Evolutionary conservation across 2,888 invertebrate species (phyloP), one percentile per base, ranked within the genome.

Genomic region (Catocala sponsa): DNA sequence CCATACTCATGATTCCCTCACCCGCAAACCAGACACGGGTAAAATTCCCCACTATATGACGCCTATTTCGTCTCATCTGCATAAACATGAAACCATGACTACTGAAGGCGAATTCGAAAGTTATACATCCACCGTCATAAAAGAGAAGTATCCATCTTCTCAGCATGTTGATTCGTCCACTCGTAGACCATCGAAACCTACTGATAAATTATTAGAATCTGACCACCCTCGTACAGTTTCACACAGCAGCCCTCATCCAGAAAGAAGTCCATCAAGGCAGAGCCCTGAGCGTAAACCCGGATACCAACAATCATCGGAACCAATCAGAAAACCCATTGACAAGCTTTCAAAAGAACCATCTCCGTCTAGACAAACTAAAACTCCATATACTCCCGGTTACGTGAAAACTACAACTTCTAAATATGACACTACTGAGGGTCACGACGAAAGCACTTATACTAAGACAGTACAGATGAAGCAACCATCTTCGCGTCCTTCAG

Each of bases 371-470:
- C 55, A 52, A 41, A 66, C 60, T 7, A 53, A 52, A 41, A 66
- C 60, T 7, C 59, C 71, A 35, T 68, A 72, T 32, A 56, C 44
- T 47, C 65, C 77, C 54, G 53, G 51, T 32, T 65, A 70, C 43
- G 69, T 60, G 53, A 78, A 55, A 55, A 68, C 72, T n/a, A 79
- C 70, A 11, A 69, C 62, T 5, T 70, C 76, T 15, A 70, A 65
- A 62, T 49, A 68, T 41, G 71, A 72, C 13, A 64, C 52, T 25
- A 48, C 47, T 9, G 43, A 61, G 4, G 42, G 46, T 44, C 15
- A 53, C 11, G 61, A 63, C 25, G 52, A 59, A 9, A 52, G 33
- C 2, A 35, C 42, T 42, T 43, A 33, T n/a, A 25, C n/a, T n/a
- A 48, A 59, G 4, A 63, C 47, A 5, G 11, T 42, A 25, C 75